These are phyloP conservation scores for Ditylenchus dipsaci DNA, from an alignment of 1,140 invertebrate species.

Conservation along the genomic window DNA sequence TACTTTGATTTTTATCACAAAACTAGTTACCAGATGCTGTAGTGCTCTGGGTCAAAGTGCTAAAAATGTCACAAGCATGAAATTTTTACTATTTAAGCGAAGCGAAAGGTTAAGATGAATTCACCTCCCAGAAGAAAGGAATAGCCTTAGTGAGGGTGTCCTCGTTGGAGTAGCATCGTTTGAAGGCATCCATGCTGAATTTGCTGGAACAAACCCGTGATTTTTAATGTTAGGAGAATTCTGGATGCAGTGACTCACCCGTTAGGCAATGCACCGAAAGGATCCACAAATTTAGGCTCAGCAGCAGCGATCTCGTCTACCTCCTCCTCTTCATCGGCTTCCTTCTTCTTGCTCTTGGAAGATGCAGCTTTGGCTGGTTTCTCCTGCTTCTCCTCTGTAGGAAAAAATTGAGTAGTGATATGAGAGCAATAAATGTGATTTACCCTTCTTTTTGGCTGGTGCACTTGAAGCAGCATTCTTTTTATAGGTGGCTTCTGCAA, in stretches of 20 bases:
- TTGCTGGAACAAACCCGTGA: conserved; percentile 62
- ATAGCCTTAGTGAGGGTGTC: conserved; percentile 80
- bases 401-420: background rate
- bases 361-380: conserved; percentile 56
- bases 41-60: conserved; percentile 91
- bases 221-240: conserved; percentile 6
- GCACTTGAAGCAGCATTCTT: conserved; percentile 8
- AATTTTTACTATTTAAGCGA: no score
- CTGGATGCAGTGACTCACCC: conserved; percentile 64
- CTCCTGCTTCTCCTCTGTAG: conserved; percentile 59
- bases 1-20: no score
- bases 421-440: background rate
- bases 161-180: conserved; percentile 92
- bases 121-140: conserved; percentile 88
- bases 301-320: conserved; percentile 28
- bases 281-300: conserved; percentile 82
- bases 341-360: conserved; percentile 38
- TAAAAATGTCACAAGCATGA: no score
- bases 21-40: conserved; percentile 80
- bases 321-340: conserved; percentile 40
- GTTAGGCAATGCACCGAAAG: conserved; percentile 81
- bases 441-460: conserved; percentile 35
- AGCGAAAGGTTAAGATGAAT: no score
- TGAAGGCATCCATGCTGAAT: conserved; percentile 95
- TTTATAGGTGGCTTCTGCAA: conserved; percentile 30